phyloP scores from a whole-genome alignment of 1,140 invertebrate genomes.

The Ylistrum balloti region DNA sequence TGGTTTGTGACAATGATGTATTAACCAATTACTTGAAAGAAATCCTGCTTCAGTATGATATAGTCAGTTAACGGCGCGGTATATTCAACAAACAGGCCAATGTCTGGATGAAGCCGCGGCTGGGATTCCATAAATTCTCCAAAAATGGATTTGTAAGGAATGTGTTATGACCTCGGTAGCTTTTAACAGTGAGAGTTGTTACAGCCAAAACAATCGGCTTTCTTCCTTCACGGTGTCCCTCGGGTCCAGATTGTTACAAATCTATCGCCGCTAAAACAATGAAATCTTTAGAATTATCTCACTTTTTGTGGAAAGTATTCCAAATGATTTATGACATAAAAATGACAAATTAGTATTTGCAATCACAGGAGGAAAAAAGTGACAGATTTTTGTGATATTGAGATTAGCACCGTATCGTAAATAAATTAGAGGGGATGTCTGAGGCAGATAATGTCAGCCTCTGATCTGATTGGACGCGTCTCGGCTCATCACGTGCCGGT shows the following conservation, averaged over 20 bases:
- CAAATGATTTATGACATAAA: neutral
- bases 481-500: neutral
- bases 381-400: neutral
- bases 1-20: too few species aligned
- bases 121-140: neutral
- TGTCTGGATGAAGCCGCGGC: neutral
- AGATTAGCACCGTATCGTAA: neutral
- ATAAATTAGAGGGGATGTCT: slow-evolving; percentile 11
- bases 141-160: neutral
- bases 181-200: neutral
- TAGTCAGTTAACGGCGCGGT: too few species aligned
- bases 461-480: neutral
- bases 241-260: neutral
- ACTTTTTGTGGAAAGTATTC: neutral
- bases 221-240: neutral
- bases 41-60: too few species aligned
- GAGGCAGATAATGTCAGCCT: slow-evolving; percentile 1
- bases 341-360: slow-evolving; percentile 40
- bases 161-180: neutral
- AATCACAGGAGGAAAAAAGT: slow-evolving; percentile 9
- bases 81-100: too few species aligned
- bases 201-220: neutral
- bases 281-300: neutral
- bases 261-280: neutral
- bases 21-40: too few species aligned